Base-by-base conservation (phyloP, 1,140 invertebrate genomes). In the Temnothorax nylanderi region DNA sequence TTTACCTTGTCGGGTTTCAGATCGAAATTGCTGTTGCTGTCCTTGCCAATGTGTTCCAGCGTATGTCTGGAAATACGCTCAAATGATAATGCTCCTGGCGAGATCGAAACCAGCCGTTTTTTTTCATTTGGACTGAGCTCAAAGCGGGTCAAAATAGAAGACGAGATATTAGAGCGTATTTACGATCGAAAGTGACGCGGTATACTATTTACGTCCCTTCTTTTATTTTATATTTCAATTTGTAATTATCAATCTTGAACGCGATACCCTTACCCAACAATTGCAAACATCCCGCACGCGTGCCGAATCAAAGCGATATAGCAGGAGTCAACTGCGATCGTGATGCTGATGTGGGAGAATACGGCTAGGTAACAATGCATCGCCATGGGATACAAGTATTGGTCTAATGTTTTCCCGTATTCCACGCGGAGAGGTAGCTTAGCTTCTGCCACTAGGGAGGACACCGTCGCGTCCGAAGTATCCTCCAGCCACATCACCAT, bases 1-100 rank as follows among this genome's bases (percentile, higher is more conserved):
- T 10, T 44, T 6, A 44, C 4, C 21, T 62, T 77, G 56, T 62
- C 56, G 16, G 74, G 74, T 44, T 77, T 77, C 37, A 77, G 37
- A 6, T 77, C 56, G 16, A 77, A 77, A 77, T 77, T 47, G 21
- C 2, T 6, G 2, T 62, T 37, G 34, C 21, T 62, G 37, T 77
- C 56, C 21, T 77, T 77, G 21, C 74, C 74, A 21, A 77, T 77
- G 21, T 62, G 21, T 77, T 77, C 74, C 37, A 77, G 21, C 10
- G 21, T 77, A 8, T 77, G 21, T 77, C 74, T 77, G 56, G 21
- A 77, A 77, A 62, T 21, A 16, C 13, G 21, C 56, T 44, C 74
- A 77, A 44, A 62, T 44, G 37, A 77, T 32, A 77, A 77, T 37
- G 21, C 13, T 77, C 37, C 21, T 32, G 56, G 8, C 21, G 8